These are phyloP conservation scores for Drosophila bipectinata DNA, from an alignment of 1,140 invertebrate genomes.

Conservation along the genomic window DNA sequence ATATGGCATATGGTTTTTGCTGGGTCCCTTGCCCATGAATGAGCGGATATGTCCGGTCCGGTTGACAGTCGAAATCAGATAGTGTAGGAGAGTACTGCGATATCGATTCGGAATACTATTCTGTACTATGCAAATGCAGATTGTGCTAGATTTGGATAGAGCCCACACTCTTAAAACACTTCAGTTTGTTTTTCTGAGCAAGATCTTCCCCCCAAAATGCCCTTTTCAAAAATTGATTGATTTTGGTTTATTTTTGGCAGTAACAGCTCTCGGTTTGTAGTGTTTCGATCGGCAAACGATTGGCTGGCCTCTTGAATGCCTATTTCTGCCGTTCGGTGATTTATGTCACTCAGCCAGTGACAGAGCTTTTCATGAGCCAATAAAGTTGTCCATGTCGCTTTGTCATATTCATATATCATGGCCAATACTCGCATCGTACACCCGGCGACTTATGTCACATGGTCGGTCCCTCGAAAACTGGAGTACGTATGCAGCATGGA, in stretches of 20 bases:
- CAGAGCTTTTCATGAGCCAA: slow-evolving; percentile 82
- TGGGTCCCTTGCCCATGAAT: slow-evolving; percentile 28
- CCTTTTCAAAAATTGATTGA: slow-evolving; percentile 61
- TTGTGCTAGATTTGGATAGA: slow-evolving; percentile 10
- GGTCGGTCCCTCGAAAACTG: slow-evolving; percentile 31
- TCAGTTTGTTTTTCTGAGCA: neutral
- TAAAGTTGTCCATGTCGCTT: slow-evolving; percentile 82
- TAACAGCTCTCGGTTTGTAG: slow-evolving; percentile 17
- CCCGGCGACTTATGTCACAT: slow-evolving; percentile 78
- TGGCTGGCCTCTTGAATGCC: slow-evolving; percentile 29
- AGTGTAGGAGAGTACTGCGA: slow-evolving; percentile 8
- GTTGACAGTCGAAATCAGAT: slow-evolving; percentile 47
- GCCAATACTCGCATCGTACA: slow-evolving; percentile 47
- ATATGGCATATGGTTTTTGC: slow-evolving; percentile 34
- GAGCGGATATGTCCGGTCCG: slow-evolving; percentile 29
- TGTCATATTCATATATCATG: slow-evolving; percentile 82
- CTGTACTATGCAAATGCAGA: slow-evolving; percentile 28
- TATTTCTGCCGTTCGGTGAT: slow-evolving; percentile 64
- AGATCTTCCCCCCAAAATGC: slow-evolving; percentile 6
- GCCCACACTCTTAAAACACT: neutral
- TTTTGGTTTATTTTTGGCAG: slow-evolving; percentile 72
- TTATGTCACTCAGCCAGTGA: slow-evolving; percentile 82
- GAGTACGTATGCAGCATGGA: slow-evolving; percentile 4
- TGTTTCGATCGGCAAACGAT: slow-evolving; percentile 34
- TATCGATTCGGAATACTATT: slow-evolving; percentile 33